Evolutionary conservation across 2,888 invertebrate species (phyloP).

Genomic region (Sinhomidia bicolor): DNA sequence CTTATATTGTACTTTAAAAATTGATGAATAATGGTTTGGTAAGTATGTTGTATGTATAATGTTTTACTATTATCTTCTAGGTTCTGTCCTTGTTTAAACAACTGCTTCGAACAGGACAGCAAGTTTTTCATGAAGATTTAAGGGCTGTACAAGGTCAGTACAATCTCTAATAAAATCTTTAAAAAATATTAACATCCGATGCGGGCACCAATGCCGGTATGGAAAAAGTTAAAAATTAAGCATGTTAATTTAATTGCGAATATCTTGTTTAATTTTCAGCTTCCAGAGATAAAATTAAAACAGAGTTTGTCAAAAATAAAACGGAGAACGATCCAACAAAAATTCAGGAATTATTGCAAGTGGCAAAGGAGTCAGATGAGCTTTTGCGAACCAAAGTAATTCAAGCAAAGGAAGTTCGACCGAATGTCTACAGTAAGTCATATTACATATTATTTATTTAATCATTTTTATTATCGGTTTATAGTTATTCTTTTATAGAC

Average conservation of each 20-base stretch:
- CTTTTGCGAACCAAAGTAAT: conserved; percentile 77
- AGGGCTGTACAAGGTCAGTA: conserved; percentile 71
- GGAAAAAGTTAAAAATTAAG: too few relatives aligned
- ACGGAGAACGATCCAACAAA: conserved; percentile 84
- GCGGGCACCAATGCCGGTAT: too few relatives aligned
- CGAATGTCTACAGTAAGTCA: conserved; percentile 75
- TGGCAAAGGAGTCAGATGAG: conserved; percentile 77
- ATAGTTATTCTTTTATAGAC: too few relatives aligned
- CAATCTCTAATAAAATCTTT: too few relatives aligned
- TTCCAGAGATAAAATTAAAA: conserved; percentile 88
- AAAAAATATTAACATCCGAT: too few relatives aligned
- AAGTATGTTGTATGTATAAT: too few relatives aligned
- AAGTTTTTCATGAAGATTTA: conserved; percentile 75
- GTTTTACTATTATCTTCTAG: too few relatives aligned
- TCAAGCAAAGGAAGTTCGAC: conserved; percentile 74
- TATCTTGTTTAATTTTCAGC: conserved; percentile 30
- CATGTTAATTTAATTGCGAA: too few relatives aligned
- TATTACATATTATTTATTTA: too few relatives aligned
- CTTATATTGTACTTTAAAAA: too few relatives aligned
- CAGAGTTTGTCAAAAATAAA: conserved; percentile 88
- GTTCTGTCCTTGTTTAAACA: conserved; percentile 76
- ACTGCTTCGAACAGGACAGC: conserved; percentile 75
- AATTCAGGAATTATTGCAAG: conserved; percentile 82
- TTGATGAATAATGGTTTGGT: too few relatives aligned
- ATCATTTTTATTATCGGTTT: too few relatives aligned